These are phyloP conservation scores for Chiloscyllium plagiosum DNA, from an alignment of 2,113 vertebrate species.

Conservation along the genomic window DNA sequence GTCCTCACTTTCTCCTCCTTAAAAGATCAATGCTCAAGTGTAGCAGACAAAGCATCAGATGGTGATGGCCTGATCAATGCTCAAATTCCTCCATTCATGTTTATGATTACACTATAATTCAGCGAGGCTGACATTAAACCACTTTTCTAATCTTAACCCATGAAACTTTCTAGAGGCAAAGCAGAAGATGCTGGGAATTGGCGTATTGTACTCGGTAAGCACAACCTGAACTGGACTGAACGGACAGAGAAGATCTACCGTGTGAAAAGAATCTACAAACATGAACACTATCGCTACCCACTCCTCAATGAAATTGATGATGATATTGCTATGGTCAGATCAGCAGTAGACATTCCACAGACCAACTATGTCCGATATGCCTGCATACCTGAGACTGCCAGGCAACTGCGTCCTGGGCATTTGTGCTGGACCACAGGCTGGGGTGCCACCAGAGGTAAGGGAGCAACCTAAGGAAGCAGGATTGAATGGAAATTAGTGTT, in stretches of 20 bases:
- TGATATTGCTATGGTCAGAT: constrained; percentile 61
- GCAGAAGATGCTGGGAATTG: constrained; percentile 59
- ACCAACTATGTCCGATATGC: constrained; percentile 56
- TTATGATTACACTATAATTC: not conserved
- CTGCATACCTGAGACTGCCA: constrained; percentile 63
- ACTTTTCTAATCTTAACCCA: not conserved
- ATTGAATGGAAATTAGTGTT: not conserved
- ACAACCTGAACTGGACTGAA: constrained; percentile 57
- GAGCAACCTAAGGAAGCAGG: not conserved
- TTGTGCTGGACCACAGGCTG: constrained; percentile 64
- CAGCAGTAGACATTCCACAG: constrained; percentile 51
- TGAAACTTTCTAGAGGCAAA: constrained; percentile 50
- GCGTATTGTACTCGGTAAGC: constrained; percentile 65
- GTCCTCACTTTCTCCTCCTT: too few species aligned
- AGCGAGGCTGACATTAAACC: not conserved
- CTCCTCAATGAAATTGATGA: constrained; percentile 60
- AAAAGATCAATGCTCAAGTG: not conserved
- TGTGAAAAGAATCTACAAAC: constrained; percentile 59
- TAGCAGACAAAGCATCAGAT: not conserved
- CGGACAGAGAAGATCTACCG: constrained; percentile 51
- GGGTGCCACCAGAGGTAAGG: constrained; percentile 55
- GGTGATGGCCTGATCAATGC: not conserved
- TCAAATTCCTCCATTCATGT: not conserved
- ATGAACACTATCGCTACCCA: constrained; percentile 59
- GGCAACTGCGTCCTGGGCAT: constrained; percentile 51